Evolutionary conservation across 2,113 vertebrate species (phyloP).

Genomic region (Arenaria interpres): DNA sequence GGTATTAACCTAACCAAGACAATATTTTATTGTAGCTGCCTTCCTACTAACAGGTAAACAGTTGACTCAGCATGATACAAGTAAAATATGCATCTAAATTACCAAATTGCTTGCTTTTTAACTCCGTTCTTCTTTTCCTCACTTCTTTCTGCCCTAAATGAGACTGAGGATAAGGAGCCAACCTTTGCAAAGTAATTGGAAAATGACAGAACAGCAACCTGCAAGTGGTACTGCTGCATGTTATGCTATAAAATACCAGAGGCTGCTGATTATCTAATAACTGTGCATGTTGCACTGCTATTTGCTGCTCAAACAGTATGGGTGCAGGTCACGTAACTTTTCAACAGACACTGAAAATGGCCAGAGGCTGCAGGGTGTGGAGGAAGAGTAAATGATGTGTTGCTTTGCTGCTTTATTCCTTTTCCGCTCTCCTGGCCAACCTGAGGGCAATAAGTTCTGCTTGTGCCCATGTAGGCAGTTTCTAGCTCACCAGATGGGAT

Average conservation of each 20-base stretch:
- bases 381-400: background rate
- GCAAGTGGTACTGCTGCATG: background rate
- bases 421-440: background rate
- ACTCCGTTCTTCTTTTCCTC: background rate
- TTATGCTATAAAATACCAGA: background rate
- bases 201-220: background rate
- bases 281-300: background rate
- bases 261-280: background rate
- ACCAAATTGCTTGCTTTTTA: background rate
- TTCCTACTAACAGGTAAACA: slow-evolving; percentile 37
- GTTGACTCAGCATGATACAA: background rate
- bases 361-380: background rate
- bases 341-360: background rate
- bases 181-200: background rate
- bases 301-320: background rate
- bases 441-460: background rate
- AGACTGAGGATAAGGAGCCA: background rate
- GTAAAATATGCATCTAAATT: slow-evolving; percentile 7
- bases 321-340: background rate
- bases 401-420: background rate
- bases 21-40: background rate
- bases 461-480: background rate
- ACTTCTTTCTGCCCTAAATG: background rate
- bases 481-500: background rate
- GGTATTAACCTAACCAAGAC: background rate